Evolutionary conservation across 2,888 invertebrate genomes (phyloP).

Genomic region (Vesta saturnalis): DNA sequence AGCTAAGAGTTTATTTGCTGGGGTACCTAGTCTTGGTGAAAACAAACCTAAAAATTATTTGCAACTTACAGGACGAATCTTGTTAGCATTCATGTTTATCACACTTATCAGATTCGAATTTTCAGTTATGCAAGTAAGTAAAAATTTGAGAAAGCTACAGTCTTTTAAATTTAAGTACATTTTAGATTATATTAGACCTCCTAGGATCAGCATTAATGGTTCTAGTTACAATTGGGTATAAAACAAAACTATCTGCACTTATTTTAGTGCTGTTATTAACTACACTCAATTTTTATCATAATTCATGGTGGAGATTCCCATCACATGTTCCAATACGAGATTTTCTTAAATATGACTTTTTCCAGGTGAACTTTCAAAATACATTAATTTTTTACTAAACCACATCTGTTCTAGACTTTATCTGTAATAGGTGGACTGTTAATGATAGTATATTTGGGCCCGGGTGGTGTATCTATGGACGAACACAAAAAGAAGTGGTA

Average conservation of each 20-base stretch:
- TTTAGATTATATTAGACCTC: conserved; percentile 89
- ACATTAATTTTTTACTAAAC: neutral
- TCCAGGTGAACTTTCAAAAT: conserved; percentile 77
- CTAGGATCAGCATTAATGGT: conserved; percentile 95
- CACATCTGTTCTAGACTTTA: conserved; percentile 85
- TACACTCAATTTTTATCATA: conserved; percentile 94
- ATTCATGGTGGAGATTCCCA: conserved; percentile 98
- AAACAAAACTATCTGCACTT: conserved; percentile 97
- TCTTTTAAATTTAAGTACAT: no score
- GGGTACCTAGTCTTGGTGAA: conserved; percentile 90
- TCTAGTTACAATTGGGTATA: conserved; percentile 96
- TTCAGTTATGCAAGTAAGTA: conserved; percentile 81
- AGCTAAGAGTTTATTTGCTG: conserved; percentile 95
- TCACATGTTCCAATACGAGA: conserved; percentile 95
- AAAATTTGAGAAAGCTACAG: no score
- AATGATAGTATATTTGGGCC: conserved; percentile 98
- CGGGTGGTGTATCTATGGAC: conserved; percentile 99
- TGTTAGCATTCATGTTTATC: conserved; percentile 98
- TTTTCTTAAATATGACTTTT: conserved; percentile 99
- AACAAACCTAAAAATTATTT: conserved; percentile 97
- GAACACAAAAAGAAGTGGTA: conserved; percentile 99
- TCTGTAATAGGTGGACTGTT: conserved; percentile 98
- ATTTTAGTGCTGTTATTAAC: conserved; percentile 90
- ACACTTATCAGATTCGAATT: conserved; percentile 94
- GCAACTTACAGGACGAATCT: conserved; percentile 93